Evolutionary conservation across 2,888 invertebrate genomes (phyloP), one percentile per base, ranked within the genome.

Genomic region (Erebia ligea): DNA sequence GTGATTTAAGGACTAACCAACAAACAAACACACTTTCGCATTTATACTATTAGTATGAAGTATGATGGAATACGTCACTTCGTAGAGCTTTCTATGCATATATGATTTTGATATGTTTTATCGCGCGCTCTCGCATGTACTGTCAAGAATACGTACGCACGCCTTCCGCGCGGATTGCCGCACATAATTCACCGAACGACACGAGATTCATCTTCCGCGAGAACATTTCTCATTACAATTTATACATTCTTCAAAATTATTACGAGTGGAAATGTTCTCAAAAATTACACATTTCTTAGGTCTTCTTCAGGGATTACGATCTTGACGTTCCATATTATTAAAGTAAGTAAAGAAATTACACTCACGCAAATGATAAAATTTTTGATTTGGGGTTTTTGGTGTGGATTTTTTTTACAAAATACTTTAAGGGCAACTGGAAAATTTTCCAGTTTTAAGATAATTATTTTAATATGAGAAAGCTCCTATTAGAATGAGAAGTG

Each of bases 141-240:
- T 66, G 65, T 62, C 54, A 61, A 50, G 42, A 72, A 64, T 64
- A 50, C 57, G 34, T 13, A 56, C 64, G 59, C 50, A 63, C 70
- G 57, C 66, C 58, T 68, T 72, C 76, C 71, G 56, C 71, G 67
- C 76, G 75, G 76, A 77, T 77, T 76, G 73, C 70, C 74, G 76
- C 76, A 75, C 76, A 82, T 83, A 81, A 82, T 78, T 84, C 81
- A 81, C 78, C 50, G 75, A 79, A 78, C 76, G 81, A 82, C 83
- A 81, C 77, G 77, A 82, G 77, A 84, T 84, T 80, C 82, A 75
- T 82, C 84, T 81, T 80, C 42, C 77, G 68, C 70, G 69, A 72
- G 75, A 64, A 73, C 77, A 68, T 73, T 77, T 77, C 80, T 79
- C 81, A 76, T 76, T 75, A 76, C 72, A 48, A 66, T 63, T 67